These are phyloP conservation scores for Dipodomys spectabilis DNA, from an alignment of 2,113 vertebrate species.

Conservation along the genomic window DNA sequence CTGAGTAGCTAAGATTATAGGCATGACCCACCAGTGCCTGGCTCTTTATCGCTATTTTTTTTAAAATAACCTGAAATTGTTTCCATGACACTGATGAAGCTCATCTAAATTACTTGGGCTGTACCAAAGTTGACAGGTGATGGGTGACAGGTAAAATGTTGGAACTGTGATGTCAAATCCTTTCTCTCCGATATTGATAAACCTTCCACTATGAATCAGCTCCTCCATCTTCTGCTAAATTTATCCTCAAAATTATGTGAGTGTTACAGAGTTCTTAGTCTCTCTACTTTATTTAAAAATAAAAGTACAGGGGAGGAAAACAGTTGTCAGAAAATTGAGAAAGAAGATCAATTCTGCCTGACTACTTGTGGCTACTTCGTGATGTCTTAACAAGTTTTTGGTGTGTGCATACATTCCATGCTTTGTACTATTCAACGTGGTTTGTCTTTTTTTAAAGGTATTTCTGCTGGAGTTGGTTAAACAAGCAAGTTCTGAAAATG, in stretches of 20 bases:
- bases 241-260: slow-evolving; percentile 5
- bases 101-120: slow-evolving; percentile 36
- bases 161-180: not conserved
- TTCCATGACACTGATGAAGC: not conserved
- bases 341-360: not conserved
- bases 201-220: not conserved
- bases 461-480: slow-evolving; percentile 28
- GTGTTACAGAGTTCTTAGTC: not conserved
- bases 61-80: slow-evolving; percentile 60
- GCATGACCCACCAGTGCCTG: too few relatives aligned
- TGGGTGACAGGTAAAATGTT: slow-evolving; percentile 34
- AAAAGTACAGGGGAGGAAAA: not conserved
- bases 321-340: not conserved
- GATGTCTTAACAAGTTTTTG: too few relatives aligned
- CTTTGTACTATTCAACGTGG: not conserved
- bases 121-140: slow-evolving; percentile 28
- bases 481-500: not conserved
- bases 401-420: not conserved
- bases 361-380: not conserved
- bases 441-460: not conserved
- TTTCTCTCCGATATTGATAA: slow-evolving; percentile 11
- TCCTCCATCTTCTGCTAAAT: not conserved
- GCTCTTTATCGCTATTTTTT: slow-evolving; percentile 44
- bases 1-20: too few relatives aligned
- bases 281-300: slow-evolving; percentile 28